A percentile compares a stretch with the other conserved stretches of the same genome.
Evolutionary conservation across 2,797 vertebrate species (phyloP).

Genomic region (Dipus sagitta): DNA sequence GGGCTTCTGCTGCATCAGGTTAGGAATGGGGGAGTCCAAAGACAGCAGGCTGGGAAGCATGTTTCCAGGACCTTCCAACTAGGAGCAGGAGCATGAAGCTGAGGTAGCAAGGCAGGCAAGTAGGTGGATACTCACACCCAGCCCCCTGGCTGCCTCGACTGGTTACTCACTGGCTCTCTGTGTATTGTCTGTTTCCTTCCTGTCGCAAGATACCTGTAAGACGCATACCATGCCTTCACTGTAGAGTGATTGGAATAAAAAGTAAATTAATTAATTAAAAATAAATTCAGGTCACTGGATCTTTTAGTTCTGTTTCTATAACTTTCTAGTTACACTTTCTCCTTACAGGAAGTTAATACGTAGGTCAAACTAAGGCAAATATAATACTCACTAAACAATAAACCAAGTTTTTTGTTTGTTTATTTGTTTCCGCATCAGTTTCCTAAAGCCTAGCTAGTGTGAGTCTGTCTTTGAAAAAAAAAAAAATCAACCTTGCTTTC

Average conservation of each 20-base stretch:
- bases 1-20: neutral
- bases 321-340: neutral
- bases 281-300: neutral
- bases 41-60: neutral
- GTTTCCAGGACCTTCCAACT: neutral
- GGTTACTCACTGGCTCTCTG: neutral
- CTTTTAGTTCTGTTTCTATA: neutral
- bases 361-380: neutral
- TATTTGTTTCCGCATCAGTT: constrained; percentile 4
- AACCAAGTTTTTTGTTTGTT: neutral
- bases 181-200: neutral
- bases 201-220: neutral
- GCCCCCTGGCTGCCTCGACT: rapidly evolving
- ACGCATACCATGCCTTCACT: neutral
- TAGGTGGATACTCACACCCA: neutral
- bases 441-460: neutral
- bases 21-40: neutral
- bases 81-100: neutral
- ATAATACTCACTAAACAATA: neutral
- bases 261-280: neutral
- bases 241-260: neutral
- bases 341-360: neutral
- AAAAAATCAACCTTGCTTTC: constrained; percentile 39
- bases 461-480: constrained; percentile 12
- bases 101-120: neutral